These are phyloP conservation scores for Orestias chungarensis DNA, from an alignment of 2,797 vertebrate species.

Conservation along the genomic window DNA sequence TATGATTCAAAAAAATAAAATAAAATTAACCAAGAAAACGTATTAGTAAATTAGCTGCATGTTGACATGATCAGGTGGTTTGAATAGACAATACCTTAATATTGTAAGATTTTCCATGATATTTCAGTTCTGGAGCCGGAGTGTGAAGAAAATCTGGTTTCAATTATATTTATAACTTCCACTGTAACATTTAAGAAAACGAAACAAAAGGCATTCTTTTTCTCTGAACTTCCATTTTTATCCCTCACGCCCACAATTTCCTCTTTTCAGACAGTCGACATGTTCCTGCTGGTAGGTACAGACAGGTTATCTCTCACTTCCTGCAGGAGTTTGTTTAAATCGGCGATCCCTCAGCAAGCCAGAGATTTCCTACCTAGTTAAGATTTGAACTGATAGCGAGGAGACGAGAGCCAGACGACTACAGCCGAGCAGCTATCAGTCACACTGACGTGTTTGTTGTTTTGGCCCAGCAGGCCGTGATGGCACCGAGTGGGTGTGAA, in stretches of 20 bases:
- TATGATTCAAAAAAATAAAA: too few relatives aligned
- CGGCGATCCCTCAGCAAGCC: conserved; percentile 34
- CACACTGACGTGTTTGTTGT: conserved; percentile 36
- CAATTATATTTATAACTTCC: too few relatives aligned
- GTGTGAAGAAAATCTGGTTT: too few relatives aligned
- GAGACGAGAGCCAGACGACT: conserved; percentile 31
- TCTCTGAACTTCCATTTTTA: conserved; percentile 47
- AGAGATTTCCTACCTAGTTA: conserved; percentile 43
- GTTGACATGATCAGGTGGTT: too few relatives aligned
- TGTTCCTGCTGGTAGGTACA: conserved; percentile 30
- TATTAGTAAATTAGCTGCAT: too few relatives aligned
- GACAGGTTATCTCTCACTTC: conserved; percentile 36
- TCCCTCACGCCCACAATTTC: conserved; percentile 37
- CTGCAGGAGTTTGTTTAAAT: conserved; percentile 53
- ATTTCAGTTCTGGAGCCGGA: too few relatives aligned
- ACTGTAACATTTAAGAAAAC: neutral
- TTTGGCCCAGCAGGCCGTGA: conserved; percentile 47
- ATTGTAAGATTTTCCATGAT: too few relatives aligned
- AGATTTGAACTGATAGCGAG: conserved; percentile 34
- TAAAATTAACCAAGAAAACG: too few relatives aligned
- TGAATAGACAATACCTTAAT: too few relatives aligned
- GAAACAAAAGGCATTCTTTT: conserved; percentile 23
- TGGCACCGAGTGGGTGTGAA: conserved; percentile 32
- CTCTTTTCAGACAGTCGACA: conserved; percentile 39
- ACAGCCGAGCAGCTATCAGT: conserved; percentile 49